Evolutionary conservation across 2,888 invertebrate genomes (phyloP), one percentile per base, ranked within the genome.

Genomic region (Fragum sueziense): DNA sequence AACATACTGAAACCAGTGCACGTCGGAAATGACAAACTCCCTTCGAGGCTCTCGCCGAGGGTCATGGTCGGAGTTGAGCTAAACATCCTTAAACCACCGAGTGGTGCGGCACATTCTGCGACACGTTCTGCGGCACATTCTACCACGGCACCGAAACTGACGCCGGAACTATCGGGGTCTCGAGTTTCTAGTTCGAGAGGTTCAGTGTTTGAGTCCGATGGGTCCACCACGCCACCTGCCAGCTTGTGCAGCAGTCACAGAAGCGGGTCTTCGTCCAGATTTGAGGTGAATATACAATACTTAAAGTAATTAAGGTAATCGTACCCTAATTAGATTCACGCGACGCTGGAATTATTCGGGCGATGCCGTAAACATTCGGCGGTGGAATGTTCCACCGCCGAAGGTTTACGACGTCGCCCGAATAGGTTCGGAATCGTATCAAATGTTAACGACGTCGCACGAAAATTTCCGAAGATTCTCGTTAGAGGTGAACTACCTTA

Each of bases 61-160:
- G 89, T 88, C 25, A 88, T 86, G 86, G 61, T 86, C 11, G 87
- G 86, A 29, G 86, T 86, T 29, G 85, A 89, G 31, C 80, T 88
- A n/a, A 82, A 85, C 31, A 83, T 87, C 52, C 74, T 84, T 22
- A 87, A 84, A 59, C 34, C 74, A 6, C 72, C 51, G 3, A 75
- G 75, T 34, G 81, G 77, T 3, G 73, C 76, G 25, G 71, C 74
- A 1, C n/a, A n/a, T n/a, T n/a, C n/a, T n/a, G 57, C 34, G 14
- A 74, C 76, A 9, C 71, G 76, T 3, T 34, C 52, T 51, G 62
- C 65, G 17, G 71, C 54, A 25, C 74, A 71, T 9, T 41, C 51
- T 41, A 68, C 68, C 17, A 61, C 47, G 25, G 74, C 77, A 0
- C 74, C 80, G 0, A 68, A 70, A 57, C 37, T 77, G 33, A 51